Evolutionary conservation across 2,113 vertebrate genomes (phyloP).

Genomic region (Gymnarchus niloticus): DNA sequence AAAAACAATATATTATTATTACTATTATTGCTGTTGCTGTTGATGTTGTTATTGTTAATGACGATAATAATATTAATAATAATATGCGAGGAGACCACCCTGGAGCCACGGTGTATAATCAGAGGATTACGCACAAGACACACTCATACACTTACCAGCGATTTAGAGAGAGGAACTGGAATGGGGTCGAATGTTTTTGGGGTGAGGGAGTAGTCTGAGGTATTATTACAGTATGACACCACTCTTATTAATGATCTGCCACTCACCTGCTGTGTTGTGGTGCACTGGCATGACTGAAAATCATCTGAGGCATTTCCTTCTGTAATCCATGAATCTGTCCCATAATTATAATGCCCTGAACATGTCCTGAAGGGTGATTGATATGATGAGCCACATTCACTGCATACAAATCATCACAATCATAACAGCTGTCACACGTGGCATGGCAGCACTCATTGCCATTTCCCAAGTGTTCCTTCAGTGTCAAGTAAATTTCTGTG

Average conservation of each 20-base stretch:
- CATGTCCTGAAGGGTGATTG: slow-evolving; percentile 64
- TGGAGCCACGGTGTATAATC: background rate
- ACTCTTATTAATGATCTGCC: too few relatives aligned
- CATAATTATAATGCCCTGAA: slow-evolving; percentile 45
- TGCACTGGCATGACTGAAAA: slow-evolving; percentile 75
- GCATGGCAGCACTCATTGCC: background rate
- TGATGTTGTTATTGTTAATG: too few relatives aligned
- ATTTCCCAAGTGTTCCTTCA: background rate
- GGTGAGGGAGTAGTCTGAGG: background rate
- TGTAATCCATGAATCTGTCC: slow-evolving; percentile 59
- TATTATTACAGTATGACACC: background rate
- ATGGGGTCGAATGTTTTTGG: background rate
- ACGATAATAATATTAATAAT: too few relatives aligned
- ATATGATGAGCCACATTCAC: slow-evolving; percentile 29
- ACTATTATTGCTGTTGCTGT: too few relatives aligned
- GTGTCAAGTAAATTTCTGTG: background rate
- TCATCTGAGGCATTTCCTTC: slow-evolving; percentile 56
- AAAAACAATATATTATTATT: too few relatives aligned
- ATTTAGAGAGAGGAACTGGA: background rate
- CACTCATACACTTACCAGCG: background rate
- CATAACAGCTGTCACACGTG: background rate
- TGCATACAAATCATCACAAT: background rate
- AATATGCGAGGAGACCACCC: too few relatives aligned
- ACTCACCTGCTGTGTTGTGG: slow-evolving; percentile 54
- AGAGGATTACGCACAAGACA: background rate